phyloP scores from a whole-genome alignment of 1,140 invertebrate genomes.

The Sarcophaga peregrina region DNA sequence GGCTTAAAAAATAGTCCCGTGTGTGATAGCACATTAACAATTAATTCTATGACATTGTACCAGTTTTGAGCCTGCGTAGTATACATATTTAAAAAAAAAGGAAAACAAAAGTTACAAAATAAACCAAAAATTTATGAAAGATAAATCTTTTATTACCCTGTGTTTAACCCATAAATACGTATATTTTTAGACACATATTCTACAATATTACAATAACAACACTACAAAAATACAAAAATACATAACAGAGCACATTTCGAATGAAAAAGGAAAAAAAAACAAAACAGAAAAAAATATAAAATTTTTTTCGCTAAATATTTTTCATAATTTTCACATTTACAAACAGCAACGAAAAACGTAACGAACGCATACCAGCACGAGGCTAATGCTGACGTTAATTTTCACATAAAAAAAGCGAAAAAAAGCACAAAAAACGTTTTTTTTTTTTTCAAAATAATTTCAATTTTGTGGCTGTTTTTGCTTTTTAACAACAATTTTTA shows the following conservation, averaged over 20 bases:
- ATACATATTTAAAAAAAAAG: too few species aligned
- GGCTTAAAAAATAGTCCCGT: too few species aligned
- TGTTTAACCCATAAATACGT: background rate
- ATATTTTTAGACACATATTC: background rate
- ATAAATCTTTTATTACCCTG: background rate
- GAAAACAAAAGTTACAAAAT: too few species aligned
- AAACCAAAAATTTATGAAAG: too few species aligned
- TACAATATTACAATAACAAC: background rate
- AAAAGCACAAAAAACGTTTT: too few species aligned
- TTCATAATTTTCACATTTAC: slow-evolving; percentile 25
- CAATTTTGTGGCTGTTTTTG: background rate
- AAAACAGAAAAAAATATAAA: too few species aligned
- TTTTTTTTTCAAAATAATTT: background rate
- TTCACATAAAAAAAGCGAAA: background rate
- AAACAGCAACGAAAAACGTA: background rate
- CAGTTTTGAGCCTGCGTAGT: too few species aligned
- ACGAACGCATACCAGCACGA: slow-evolving; percentile 14
- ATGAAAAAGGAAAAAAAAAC: background rate
- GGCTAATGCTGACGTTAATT: slow-evolving; percentile 26
- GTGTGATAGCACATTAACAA: too few species aligned
- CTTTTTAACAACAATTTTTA: background rate
- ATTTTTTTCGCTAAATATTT: slow-evolving; percentile 9
- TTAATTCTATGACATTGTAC: too few species aligned
- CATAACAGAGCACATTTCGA: background rate
- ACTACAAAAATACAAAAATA: background rate